Base-by-base conservation (phyloP, 2,888 invertebrate species). In the Phortica magna region DNA sequence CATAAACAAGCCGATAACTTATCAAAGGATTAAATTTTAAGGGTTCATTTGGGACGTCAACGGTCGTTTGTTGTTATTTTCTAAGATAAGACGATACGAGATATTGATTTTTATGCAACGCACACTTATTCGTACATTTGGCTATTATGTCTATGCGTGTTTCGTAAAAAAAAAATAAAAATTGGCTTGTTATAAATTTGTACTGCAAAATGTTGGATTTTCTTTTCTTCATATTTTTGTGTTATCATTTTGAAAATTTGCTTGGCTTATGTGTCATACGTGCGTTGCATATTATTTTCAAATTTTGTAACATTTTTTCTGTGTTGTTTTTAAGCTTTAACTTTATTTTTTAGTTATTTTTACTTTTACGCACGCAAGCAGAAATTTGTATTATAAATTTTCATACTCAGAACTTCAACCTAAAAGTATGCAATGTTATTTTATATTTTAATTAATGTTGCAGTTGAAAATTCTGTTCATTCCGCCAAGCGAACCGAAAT, bases 11-110 rank as follows among this genome's bases (percentile, higher is more conserved):
- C 77, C 82, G 77, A 79, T 80, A 82, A 80, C 83, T 82, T 82
- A 80, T 81, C 81, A 80, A 82, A 78, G 81, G 83, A 84, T 86
- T 88, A 84, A 80, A 82, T 82, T 78, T 80, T 77, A 79, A 76
- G 81, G 82, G 78, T 81, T 84, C 82, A 79, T 75, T 81, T 78
- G 78, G 77, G 77, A 77, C 79, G 80, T 83, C 80, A 82, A 85
- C 80, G 79, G 80, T 79, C 80, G 78, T 74, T 72, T 76, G 61
- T 73, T 78, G 74, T 79, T 82, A 71, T 77, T 65, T 76, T 61
- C 42, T 19, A 43, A 42, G 68, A 68, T 68, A 68, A 68, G 19
- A 68, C 41, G 42, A 68, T 43, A 72, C 9, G 39, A 57, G 31
- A 19, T 68, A 72, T 31, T 65, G 70, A 73, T 72, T 78, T 61